Evolutionary conservation across 2,888 invertebrate genomes (phyloP).

Genomic region (Argyresthia goedartella): DNA sequence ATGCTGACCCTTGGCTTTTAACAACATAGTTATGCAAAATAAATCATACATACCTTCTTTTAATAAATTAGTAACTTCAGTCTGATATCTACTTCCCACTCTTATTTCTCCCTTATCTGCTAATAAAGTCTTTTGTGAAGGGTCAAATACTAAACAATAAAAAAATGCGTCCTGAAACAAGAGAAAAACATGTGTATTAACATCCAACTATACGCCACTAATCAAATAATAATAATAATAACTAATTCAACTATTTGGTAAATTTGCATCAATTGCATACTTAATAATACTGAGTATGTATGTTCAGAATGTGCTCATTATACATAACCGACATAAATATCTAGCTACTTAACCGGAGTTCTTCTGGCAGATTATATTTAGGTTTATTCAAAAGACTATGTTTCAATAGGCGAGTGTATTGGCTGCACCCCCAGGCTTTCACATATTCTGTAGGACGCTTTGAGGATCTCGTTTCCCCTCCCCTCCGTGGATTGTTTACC

Average conservation of each 20-base stretch:
- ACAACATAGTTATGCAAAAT: no score
- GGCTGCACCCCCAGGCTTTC: neutral
- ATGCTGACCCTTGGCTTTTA: no score
- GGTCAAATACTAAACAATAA: slow-evolving; percentile 99
- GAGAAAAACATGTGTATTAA: slow-evolving; percentile 23
- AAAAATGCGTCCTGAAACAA: slow-evolving; percentile 95
- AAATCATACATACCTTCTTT: slow-evolving; percentile 74
- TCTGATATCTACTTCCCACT: slow-evolving; percentile 96
- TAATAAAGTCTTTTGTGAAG: slow-evolving; percentile 97
- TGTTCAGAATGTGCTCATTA: no score
- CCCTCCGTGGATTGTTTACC: no score
- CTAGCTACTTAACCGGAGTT: no score
- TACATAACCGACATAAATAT: no score
- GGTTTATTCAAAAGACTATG: no score
- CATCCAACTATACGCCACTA: neutral
- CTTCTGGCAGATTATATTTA: neutral
- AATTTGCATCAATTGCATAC: no score
- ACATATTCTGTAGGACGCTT: neutral
- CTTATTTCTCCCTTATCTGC: slow-evolving; percentile 98
- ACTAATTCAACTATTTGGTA: no score
- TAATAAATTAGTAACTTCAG: slow-evolving; percentile 87
- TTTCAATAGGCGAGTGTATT: neutral
- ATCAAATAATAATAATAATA: neutral
- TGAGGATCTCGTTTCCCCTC: no score
- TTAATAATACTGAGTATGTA: no score